Percentiles rank a stretch among this genome's conserved stretches.
These are phyloP conservation scores for cattle (Bos taurus) DNA, from an alignment of 2,113 vertebrate genomes.

Conservation along the genomic window DNA sequence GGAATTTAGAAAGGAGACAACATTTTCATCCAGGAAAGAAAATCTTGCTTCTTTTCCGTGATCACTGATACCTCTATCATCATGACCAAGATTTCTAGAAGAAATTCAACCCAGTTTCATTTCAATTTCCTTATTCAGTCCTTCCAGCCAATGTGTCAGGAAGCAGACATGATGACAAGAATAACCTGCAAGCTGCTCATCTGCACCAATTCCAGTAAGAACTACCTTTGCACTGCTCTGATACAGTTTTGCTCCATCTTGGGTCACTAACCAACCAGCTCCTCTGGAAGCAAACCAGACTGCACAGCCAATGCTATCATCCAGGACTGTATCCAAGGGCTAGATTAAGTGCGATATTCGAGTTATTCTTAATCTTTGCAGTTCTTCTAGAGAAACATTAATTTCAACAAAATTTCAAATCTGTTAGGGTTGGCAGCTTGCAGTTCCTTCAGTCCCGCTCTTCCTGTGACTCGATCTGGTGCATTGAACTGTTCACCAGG, in stretches of 20 bases:
- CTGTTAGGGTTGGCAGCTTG: slow-evolving; percentile 82
- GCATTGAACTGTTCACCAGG: slow-evolving; percentile 78
- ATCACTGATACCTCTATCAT: slow-evolving; percentile 92
- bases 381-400: slow-evolving; percentile 87
- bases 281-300: slow-evolving; percentile 97
- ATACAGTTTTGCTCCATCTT: slow-evolving; percentile 75
- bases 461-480: slow-evolving; percentile 92
- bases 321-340: slow-evolving; percentile 91
- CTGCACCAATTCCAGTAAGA: slow-evolving; percentile 94
- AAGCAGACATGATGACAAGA: slow-evolving; percentile 90
- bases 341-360: slow-evolving; percentile 85
- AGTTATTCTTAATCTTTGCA: slow-evolving; percentile 83
- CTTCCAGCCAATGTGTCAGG: slow-evolving; percentile 80
- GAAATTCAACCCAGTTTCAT: slow-evolving; percentile 94
- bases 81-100: slow-evolving; percentile 93
- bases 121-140: slow-evolving; percentile 87
- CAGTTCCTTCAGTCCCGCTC: slow-evolving; percentile 88
- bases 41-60: slow-evolving; percentile 97
- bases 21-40: slow-evolving; percentile 94
- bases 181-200: slow-evolving; percentile 96
- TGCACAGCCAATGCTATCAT: slow-evolving; percentile 97
- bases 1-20: slow-evolving; percentile 91
- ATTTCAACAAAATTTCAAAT: slow-evolving; percentile 96
- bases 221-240: slow-evolving; percentile 91
- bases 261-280: slow-evolving; percentile 76